Evolutionary conservation across 2,113 vertebrate species (phyloP).

Genomic region (Gopherus flavomarginatus): DNA sequence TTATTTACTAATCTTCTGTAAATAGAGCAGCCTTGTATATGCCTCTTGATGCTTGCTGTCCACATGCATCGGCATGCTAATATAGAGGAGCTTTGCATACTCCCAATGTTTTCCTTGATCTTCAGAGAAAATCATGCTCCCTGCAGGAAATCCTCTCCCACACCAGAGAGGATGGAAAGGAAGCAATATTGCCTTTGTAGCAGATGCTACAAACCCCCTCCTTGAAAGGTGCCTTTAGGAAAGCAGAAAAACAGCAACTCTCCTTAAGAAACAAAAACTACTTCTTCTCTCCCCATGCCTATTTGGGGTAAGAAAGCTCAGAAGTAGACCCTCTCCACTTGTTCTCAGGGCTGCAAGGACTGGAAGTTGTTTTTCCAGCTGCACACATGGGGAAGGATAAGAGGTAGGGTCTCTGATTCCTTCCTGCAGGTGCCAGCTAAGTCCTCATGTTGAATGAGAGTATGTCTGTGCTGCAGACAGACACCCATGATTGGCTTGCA

Average conservation of each 20-base stretch:
- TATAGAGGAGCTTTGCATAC: background rate
- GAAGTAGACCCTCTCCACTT: background rate
- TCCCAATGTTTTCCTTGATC: background rate
- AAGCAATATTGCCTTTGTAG: constrained; percentile 14
- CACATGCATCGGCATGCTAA: rapidly evolving
- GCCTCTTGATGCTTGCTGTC: background rate
- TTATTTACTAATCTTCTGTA: background rate
- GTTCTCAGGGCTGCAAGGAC: background rate
- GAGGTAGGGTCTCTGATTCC: background rate
- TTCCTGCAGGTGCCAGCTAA: background rate
- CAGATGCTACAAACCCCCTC: background rate
- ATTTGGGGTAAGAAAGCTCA: background rate
- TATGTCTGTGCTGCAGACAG: background rate
- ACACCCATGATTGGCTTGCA: background rate
- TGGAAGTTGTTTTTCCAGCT: background rate
- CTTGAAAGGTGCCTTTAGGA: background rate
- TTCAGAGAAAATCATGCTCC: background rate
- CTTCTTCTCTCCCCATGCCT: background rate
- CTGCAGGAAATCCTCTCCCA: background rate
- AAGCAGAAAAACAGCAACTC: background rate
- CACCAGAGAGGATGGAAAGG: background rate
- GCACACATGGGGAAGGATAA: background rate
- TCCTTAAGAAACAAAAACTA: constrained; percentile 13
- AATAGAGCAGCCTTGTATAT: background rate
- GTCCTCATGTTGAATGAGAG: constrained; percentile 14